Evolutionary conservation across 1,140 invertebrate genomes (phyloP), one percentile per base, ranked within the genome.

Genomic region (Cataglyphis hispanica): DNA sequence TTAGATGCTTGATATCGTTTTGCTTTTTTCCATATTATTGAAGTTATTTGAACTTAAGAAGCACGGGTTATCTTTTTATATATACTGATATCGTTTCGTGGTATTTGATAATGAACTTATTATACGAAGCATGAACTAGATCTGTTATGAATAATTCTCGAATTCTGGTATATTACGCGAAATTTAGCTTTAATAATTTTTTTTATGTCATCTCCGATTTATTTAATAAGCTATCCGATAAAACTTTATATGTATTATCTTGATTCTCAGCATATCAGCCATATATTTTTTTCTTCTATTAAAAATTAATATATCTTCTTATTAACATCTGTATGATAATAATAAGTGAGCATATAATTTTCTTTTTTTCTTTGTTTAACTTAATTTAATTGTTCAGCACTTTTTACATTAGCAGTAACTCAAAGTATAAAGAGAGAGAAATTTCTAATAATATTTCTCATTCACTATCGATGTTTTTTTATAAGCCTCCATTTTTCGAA

Each of bases 21-120:
- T 16, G 10, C 19, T 16, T 34, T 27, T 64, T 25, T 31, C 46
- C 34, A 50, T 34, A 63, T 19, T 77, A 7, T 13, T 64, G 66
- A 70, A 25, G 64, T 58, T 34, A 70, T 27, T 81, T 43, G 31
- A 19, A 69, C 31, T 69, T 40, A 27, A 25, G 22, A 72, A 58
- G 56, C 34, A 53, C 31, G 34, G 22, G n/a, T 70, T 56, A n/a
- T 8, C 3, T 31, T 58, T 70, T 58, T 58, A 72, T 22, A 43
- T 31, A 10, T 70, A 27, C 8, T 37, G 43, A 6, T 43, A 40
- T 56, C 34, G 11, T 53, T 40, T 70, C 16, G 19, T n/a, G 37
- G 1, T 40, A 13, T 16, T n/a, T 27, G 5, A 50, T 46, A 58
- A 27, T 13, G 19, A 58, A 25, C 8, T 43, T 2, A 25, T 25